Evolutionary conservation across 1,140 invertebrate species (phyloP).

Genomic region (Artemia franciscana): DNA sequence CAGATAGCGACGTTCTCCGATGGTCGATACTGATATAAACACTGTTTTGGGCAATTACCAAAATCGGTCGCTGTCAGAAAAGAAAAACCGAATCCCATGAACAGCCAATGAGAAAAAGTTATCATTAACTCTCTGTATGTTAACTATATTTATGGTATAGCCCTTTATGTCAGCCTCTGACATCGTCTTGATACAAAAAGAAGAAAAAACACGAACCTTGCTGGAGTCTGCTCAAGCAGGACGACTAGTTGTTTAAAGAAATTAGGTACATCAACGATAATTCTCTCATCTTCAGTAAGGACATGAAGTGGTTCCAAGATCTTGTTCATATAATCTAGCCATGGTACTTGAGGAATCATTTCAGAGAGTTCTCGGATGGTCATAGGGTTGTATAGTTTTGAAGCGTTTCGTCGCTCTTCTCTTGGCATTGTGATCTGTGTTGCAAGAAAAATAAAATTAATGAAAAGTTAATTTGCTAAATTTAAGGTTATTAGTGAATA

Average conservation of each 20-base stretch:
- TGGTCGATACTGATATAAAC: no score
- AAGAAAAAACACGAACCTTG: no score
- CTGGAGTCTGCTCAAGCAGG: conserved; percentile 26
- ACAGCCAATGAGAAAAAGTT: no score
- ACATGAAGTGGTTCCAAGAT: conserved; percentile 31
- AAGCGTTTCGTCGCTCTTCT: conserved; percentile 73
- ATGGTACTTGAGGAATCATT: conserved; percentile 47
- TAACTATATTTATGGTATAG: no score
- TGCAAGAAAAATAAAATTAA: conserved; percentile 11
- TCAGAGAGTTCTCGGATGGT: conserved; percentile 43
- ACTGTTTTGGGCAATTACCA: no score
- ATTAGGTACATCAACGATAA: conserved; percentile 53
- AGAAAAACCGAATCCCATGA: no score
- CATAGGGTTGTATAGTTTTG: conserved; percentile 74
- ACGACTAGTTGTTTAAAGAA: conserved; percentile 42
- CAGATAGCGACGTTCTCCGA: no score
- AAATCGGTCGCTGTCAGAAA: no score
- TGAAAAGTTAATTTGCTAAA: conserved; percentile 5
- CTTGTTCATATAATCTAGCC: conserved; percentile 54
- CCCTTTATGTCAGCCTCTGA: no score
- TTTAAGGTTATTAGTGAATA: no score
- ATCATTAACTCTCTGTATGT: no score
- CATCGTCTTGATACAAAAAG: no score
- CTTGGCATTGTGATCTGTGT: conserved; percentile 57
- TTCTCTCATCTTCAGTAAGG: conserved; percentile 39